Evolutionary conservation across 2,888 invertebrate genomes (phyloP), one percentile per base, ranked within the genome.

Genomic region (Blastobasis adustella): DNA sequence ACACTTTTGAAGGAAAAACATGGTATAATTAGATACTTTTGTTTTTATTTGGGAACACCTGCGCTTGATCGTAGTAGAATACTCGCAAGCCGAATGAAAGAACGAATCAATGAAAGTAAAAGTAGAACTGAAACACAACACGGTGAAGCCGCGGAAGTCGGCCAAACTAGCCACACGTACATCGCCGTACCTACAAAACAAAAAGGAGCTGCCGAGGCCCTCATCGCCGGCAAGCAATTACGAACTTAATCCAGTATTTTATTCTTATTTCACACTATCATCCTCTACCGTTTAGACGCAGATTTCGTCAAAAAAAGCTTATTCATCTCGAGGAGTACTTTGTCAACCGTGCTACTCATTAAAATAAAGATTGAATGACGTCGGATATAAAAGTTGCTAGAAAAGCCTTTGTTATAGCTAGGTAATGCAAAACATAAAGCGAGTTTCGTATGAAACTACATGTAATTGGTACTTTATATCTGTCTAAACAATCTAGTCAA

Each of bases 261-360:
- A 64, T 65, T 66, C 59, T 59, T 62, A 63, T 69, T 69, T 66
- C 55, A 49, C 46, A 54, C 59, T 63, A 66, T 65, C 62, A 60
- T 61, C 61, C 51, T 52, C 65, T 61, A 67, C 59, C 75, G 76
- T 70, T 79, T 80, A 73, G 63, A 68, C 71, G 75, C 69, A 68
- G 74, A 76, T 75, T 78, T 66, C 51, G 58, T 51, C 67, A 54
- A 71, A 76, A 80, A 75, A 77, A 64, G 38, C 66, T 62, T 62
- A 68, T 69, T 71, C 63, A 70, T 67, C 61, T 61, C 55, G 52
- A 56, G 61, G 58, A 65, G 68, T 71, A 75, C 73, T 80, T 78
- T 78, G 82, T 82, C 81, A 82, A 79, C 76, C 77, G 79, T 76
- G 79, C 79, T 73, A 78, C 76, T 81, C 77, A 82, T 82, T 82